These are phyloP conservation scores for Eidolon helvum DNA, from an alignment of 2,113 vertebrate species.

Conservation along the genomic window DNA sequence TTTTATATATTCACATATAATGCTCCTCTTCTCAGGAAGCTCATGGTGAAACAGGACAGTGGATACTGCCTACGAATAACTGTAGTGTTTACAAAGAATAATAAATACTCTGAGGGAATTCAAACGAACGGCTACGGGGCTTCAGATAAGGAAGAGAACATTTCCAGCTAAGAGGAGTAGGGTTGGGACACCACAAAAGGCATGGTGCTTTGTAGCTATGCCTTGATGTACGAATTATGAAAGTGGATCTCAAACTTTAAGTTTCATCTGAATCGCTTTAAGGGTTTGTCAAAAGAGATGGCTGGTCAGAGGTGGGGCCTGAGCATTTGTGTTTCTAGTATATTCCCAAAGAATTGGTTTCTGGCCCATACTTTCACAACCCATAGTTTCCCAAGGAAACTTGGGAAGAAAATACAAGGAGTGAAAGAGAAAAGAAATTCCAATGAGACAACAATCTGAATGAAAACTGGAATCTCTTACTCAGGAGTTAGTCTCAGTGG, in stretches of 20 bases:
- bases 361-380: background rate
- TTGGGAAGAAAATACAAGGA: background rate
- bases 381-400: conserved; percentile 11
- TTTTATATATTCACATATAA: background rate
- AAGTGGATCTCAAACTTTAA: background rate
- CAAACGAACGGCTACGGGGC: background rate
- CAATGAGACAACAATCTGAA: background rate
- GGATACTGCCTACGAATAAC: background rate
- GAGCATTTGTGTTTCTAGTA: background rate
- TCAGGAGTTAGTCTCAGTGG: background rate
- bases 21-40: background rate
- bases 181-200: background rate
- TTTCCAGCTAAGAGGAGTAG: background rate
- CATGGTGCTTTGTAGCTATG: background rate
- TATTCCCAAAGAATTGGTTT: background rate
- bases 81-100: background rate
- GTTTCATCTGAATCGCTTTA: background rate
- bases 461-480: background rate
- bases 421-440: background rate
- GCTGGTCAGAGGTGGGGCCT: background rate
- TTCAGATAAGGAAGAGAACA: background rate
- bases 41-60: background rate
- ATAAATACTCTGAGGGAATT: background rate
- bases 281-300: background rate
- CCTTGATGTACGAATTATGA: background rate